These are phyloP conservation scores for Notolepis coatsorum DNA, from an alignment of 2,797 vertebrate species.

Conservation along the genomic window DNA sequence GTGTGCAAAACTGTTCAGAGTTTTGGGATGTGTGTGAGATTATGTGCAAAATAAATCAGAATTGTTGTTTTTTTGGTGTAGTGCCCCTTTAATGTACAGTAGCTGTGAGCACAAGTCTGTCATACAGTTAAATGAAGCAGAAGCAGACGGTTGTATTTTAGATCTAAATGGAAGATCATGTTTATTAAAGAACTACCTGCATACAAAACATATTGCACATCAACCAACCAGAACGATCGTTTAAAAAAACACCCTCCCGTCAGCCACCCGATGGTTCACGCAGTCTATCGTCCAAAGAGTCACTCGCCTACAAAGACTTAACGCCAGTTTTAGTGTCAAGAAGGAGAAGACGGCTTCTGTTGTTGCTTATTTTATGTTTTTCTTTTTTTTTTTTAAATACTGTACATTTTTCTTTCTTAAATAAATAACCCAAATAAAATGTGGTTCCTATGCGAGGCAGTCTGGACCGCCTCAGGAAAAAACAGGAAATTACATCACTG, in stretches of 20 bases:
- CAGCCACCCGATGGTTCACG: conserved; percentile 96
- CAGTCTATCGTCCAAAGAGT: conserved; percentile 96
- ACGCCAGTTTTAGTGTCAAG: conserved; percentile 93
- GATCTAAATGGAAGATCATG: conserved; percentile 97
- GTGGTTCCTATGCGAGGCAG: conserved; percentile 92
- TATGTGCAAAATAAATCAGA: too few relatives aligned
- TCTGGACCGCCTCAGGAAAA: conserved; percentile 92
- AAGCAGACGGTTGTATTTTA: conserved; percentile 37
- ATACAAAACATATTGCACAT: conserved; percentile 99
- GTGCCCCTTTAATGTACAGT: too few relatives aligned
- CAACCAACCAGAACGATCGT: conserved; percentile 97
- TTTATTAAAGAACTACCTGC: conserved; percentile 99
- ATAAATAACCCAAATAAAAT: conserved; percentile 99
- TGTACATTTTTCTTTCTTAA: conserved; percentile 92
- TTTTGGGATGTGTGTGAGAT: too few relatives aligned
- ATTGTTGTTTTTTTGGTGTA: too few relatives aligned
- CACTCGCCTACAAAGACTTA: conserved; percentile 88
- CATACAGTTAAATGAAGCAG: conserved; percentile 4
- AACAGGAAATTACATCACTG: conserved; percentile 77
- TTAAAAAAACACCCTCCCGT: conserved; percentile 88
- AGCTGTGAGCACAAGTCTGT: too few relatives aligned
- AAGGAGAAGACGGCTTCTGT: conserved; percentile 91
- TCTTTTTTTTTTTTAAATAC: conserved; percentile 99
- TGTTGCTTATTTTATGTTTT: conserved; percentile 93
- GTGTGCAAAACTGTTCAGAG: too few relatives aligned